A percentile compares a stretch with the other conserved stretches of the same genome.
Evolutionary conservation across 64 coral and sea anemone genomes (phyloP).

Genomic region (Stylophora pistillata): DNA sequence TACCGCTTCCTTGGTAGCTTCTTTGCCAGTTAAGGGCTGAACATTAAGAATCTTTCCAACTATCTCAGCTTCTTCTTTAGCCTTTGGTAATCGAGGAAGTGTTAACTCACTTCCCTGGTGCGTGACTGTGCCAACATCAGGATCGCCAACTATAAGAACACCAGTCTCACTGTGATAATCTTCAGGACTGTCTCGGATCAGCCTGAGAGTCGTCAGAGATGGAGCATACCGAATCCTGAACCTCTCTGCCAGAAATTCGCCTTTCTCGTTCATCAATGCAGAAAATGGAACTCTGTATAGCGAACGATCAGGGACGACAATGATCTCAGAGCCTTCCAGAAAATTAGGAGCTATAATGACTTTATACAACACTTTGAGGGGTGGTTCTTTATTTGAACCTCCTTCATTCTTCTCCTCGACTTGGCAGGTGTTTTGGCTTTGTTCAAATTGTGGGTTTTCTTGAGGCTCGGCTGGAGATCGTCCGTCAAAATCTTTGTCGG

Average conservation of each 20-base stretch:
- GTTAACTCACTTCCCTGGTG: neutral
- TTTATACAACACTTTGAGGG: neutral
- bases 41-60: neutral
- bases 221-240: neutral
- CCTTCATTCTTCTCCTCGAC: neutral
- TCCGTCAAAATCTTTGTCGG: neutral
- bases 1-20: neutral
- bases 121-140: neutral
- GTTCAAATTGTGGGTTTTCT: neutral
- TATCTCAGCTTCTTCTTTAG: neutral
- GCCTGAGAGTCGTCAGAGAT: constrained; percentile 8
- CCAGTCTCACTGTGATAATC: neutral
- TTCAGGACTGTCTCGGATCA: neutral
- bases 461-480: neutral
- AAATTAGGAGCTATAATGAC: neutral
- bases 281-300: neutral
- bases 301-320: neutral
- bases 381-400: neutral
- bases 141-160: constrained; percentile 5
- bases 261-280: neutral
- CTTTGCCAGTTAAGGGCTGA: neutral
- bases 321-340: neutral
- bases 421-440: neutral
- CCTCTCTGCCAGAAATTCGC: neutral
- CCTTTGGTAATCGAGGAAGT: neutral